Base-by-base conservation (phyloP, 2,888 invertebrate genomes). In the Drosophila eohydei region DNA sequence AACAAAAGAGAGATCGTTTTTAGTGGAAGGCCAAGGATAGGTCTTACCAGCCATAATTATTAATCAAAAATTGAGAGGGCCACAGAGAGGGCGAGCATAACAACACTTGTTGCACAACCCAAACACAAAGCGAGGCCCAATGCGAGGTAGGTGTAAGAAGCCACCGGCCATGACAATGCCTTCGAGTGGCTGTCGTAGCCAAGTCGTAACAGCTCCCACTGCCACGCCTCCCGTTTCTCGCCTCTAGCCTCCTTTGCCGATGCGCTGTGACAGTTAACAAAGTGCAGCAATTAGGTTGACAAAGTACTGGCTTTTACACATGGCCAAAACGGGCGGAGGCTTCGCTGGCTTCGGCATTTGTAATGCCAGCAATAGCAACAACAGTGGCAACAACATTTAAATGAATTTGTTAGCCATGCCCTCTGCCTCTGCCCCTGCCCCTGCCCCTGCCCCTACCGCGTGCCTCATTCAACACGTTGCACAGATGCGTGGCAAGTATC, bases 281-380 rank as follows among this genome's bases (percentile, higher is more conserved):
- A 91, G 90, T 90, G 87, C 82, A 74, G 89, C 88, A 90, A 91
- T 91, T 91, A 90, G 83, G 81, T 80, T 90, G 91, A 90, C 85
- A 91, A 91, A 91, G 81, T 90, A 81, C 80, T 77, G 78, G 76
- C 73, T 77, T 77, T 80, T 80, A 74, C 74, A 69, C 68, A 74
- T 80, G 74, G 67, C 79, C 50, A 65, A 67, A 48, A 5, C 56
- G 56, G 21, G 28, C 60, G 66, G 62, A 61, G 54, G 62, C 68
- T 70, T 63, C 62, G 51, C 51, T 36, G 14, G 8, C 52, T 38
- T 14, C 50, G 65, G 65, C 65, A 79, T 71, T 80, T 81, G 86
- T 83, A 81, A 76, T 63, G 79, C 32, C 50, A 50, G 68, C 80
- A 76, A 78, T 58, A 74, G 73, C 87, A 81, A 70, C 84, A 84